Percentiles rank a stretch among this genome's conserved stretches.
These are phyloP conservation scores for Mesocentrotus franciscanus DNA, from an alignment of 53 echinoderm and acorn worm genomes.

Conservation along the genomic window DNA sequence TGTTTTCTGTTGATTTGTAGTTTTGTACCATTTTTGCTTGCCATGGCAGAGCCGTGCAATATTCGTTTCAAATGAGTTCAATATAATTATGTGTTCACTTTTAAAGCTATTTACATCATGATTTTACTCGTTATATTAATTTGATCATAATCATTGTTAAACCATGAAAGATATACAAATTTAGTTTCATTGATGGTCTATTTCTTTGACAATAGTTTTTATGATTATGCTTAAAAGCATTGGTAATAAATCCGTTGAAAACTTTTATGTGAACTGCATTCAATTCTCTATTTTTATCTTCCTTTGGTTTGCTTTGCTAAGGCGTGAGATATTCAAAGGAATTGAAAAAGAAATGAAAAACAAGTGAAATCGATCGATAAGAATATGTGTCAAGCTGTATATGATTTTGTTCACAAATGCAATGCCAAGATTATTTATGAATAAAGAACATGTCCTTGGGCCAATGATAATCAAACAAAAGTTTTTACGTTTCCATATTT, in stretches of 20 bases:
- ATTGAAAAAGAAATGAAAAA: not conserved
- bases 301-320: not conserved
- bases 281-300: not conserved
- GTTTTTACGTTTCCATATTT: not conserved
- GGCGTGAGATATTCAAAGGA: not conserved
- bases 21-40: not conserved
- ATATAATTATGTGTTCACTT: slow-evolving; percentile 6
- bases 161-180: not conserved
- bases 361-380: not conserved
- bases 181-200: not conserved
- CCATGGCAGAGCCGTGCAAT: slow-evolving; percentile 57
- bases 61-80: slow-evolving; percentile 13
- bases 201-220: slow-evolving; percentile 35
- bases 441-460: slow-evolving; percentile 38
- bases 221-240: slow-evolving; percentile 54
- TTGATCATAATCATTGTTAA: not conserved
- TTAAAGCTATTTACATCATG: not conserved
- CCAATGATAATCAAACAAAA: not conserved
- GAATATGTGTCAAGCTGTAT: not conserved
- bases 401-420: not conserved
- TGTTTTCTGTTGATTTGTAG: not conserved
- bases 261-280: not conserved
- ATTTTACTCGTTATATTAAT: not conserved
- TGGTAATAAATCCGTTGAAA: slow-evolving; percentile 13
- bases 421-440: slow-evolving; percentile 43